Evolutionary conservation across 2,888 invertebrate species (phyloP), one percentile per base, ranked within the genome.

Genomic region (Epistrophe grossulariae): DNA sequence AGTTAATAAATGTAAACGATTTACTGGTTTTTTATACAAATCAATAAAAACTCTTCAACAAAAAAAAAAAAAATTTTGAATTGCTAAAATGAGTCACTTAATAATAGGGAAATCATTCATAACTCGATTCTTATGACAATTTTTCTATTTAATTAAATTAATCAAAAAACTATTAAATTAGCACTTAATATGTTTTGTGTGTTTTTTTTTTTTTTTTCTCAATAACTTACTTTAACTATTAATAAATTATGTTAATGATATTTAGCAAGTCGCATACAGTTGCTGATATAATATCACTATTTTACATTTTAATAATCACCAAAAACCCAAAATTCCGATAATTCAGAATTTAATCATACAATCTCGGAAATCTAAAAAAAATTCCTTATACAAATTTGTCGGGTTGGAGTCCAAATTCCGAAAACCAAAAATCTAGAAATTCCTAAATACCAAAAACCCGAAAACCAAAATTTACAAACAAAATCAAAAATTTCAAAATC

Each of bases 101-200:
- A 45, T 73, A 59, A 17, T 64, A 48, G 83, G 73, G 43, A 74
- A 83, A 79, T 60, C 50, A 60, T 50, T 60, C 57, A 60, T 50
- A 66, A 48, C 17, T 28, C 17, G 64, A 48, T 66, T 50, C 57
- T 19, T 45, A 24, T 15, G 17, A 28, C 7, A 15, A n/a, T 43
- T 79, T 68, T 68, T 62, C 70, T 62, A 50, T 24, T 24, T 24
- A 64, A 71, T 79, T 50, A 50, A 80, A 80, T 84, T 59, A 71
- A 59, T 84, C 68, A 76, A 79, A 79, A 74, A 59, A 43, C 77
- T 62, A 62, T 81, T 62, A 81, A 81, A 77, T 57, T 62, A 68
- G 5, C 59, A 60, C 74, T 55, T 40, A 11, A 15, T 35, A 28
- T 28, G 9, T 40, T 6, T n/a, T n/a, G n/a, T n/a, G n/a, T n/a